Base-by-base conservation (phyloP, 1,140 invertebrate genomes). In the Drosophila lacteicornis region DNA sequence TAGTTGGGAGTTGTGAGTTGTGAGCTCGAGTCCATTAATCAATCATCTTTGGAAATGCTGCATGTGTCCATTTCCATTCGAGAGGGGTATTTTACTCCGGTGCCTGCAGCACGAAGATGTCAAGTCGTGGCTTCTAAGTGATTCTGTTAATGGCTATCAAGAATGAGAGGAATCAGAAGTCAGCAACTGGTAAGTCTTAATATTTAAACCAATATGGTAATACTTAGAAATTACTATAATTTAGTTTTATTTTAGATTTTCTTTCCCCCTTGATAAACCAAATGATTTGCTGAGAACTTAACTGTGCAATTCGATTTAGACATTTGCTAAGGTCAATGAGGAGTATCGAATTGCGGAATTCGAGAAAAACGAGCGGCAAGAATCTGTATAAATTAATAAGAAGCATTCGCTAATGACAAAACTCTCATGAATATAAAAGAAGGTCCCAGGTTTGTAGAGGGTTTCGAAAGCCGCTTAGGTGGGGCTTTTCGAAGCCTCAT, bases 1-100 rank as follows among this genome's bases (percentile, higher is more conserved):
- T 59, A 49, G 42, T 36, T 36, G 13, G 4, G 22, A 36, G 12
- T 19, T 19, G 30, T 5, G 56, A 49, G 53, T 46, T 25, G 22
- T 25, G 22, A 25, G 22, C 22, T 25, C 53, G 42, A 74, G 60
- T 74, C 84, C 68, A 87, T 87, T 88, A 88, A 88, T 87, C 84
- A 88, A 87, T 87, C 84, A 87, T 88, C 62, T 79, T 87, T 46
- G 63, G 69, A 85, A 75, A 85, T 69, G 67, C 74, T 66, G 50
- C 42, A 73, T 73, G 60, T 65, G 79, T 57, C 60, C 71, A 75
- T 80, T 55, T 67, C 47, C 62, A 58, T 47, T 47, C 22, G 8
- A 19, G 6, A 65, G 27, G 15, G 27, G 46, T 36, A 40, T 40
- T 63, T 50, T 53, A 19, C 43, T 43, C 3, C 2, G n/a, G 6